Conservation (phyloP, 2,888 invertebrate species). For the Timema cristinae region DNA sequence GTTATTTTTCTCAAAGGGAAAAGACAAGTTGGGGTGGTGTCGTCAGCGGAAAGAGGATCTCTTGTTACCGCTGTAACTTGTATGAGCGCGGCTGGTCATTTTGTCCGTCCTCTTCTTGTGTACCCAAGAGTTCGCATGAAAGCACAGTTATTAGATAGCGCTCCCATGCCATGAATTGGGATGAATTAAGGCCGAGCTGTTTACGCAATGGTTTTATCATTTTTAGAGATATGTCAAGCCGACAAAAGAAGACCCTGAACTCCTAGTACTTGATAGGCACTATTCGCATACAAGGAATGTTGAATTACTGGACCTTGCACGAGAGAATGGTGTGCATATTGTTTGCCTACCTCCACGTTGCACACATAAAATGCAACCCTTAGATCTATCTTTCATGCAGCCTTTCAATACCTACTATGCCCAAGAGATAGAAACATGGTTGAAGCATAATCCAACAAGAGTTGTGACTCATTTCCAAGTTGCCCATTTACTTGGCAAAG, state of each 20-base stretch:
- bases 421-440: background rate
- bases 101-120: background rate
- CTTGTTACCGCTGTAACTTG: conserved; percentile 35
- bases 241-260: too few relatives aligned
- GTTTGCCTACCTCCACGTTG: conserved; percentile 7
- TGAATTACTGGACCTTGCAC: too few relatives aligned
- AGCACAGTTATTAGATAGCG: conserved; percentile 33
- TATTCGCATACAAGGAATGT: too few relatives aligned
- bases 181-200: conserved; percentile 38
- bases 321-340: too few relatives aligned
- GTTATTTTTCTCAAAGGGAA: background rate
- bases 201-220: too few relatives aligned
- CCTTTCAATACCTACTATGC: background rate
- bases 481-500: background rate
- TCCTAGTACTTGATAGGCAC: too few relatives aligned
- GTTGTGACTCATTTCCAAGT: background rate
- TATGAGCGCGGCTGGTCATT: too few relatives aligned
- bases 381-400: background rate
- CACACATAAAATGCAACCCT: conserved; percentile 10
- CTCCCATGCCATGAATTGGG: conserved; percentile 37
- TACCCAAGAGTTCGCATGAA: conserved; percentile 4
- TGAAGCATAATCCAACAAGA: background rate
- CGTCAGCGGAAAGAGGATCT: conserved; percentile 25
- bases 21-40: background rate
- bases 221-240: too few relatives aligned